Evolutionary conservation across 2,888 invertebrate genomes (phyloP).

Genomic region (Pristionchus japonicus): DNA sequence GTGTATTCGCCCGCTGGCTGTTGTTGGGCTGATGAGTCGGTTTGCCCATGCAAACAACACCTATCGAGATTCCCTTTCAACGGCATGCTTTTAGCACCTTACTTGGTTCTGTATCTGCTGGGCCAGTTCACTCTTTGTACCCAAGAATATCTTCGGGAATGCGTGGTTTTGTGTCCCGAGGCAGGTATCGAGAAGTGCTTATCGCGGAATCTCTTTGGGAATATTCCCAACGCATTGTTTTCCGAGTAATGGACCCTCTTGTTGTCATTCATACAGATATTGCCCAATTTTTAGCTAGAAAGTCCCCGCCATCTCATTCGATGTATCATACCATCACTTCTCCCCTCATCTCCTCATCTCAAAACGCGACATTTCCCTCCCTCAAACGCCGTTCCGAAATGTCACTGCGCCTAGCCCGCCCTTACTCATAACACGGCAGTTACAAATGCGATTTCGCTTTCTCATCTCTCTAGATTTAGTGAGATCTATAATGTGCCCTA

Average conservation of each 20-base stretch:
- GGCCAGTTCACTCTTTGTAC: background rate
- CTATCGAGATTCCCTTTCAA: background rate
- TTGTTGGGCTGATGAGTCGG: background rate
- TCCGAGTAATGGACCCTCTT: too few relatives aligned
- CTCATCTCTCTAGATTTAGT: background rate
- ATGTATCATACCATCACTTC: background rate
- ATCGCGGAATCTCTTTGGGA: background rate
- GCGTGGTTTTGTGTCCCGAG: background rate
- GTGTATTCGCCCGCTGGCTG: background rate
- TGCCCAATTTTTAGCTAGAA: too few relatives aligned
- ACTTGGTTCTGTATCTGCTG: background rate
- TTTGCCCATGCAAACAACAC: background rate
- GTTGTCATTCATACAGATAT: too few relatives aligned
- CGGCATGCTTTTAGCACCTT: background rate
- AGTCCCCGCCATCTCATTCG: background rate
- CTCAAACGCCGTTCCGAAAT: background rate
- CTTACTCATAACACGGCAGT: background rate
- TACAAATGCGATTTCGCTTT: background rate
- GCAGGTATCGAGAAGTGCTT: background rate
- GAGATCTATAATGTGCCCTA: background rate
- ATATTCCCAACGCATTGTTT: background rate
- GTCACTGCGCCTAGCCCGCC: background rate
- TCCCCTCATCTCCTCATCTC: background rate
- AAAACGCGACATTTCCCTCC: constrained; percentile 13
- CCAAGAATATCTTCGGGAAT: background rate